These are phyloP conservation scores for Electrona antarctica DNA, from an alignment of 2,113 vertebrate genomes.

Conservation along the genomic window DNA sequence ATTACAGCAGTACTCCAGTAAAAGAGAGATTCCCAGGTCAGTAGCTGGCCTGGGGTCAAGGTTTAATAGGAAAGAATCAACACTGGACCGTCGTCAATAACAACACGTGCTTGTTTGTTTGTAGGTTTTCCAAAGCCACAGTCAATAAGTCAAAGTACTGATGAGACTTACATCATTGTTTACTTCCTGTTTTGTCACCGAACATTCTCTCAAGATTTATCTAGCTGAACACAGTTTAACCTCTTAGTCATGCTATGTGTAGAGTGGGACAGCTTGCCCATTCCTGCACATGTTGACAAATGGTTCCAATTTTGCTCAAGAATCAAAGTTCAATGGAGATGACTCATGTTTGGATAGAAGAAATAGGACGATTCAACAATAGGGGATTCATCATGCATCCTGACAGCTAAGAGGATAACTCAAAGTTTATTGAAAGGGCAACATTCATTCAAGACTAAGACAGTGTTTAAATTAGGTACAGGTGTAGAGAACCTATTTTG, in stretches of 20 bases:
- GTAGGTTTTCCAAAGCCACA: constrained; percentile 23
- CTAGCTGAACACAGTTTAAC: constrained; percentile 25
- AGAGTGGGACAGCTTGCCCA: neutral
- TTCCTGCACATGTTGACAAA: neutral
- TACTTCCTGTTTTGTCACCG: constrained; percentile 35
- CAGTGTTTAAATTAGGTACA: too few species aligned
- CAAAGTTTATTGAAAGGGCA: neutral
- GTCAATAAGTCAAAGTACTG: constrained; percentile 16
- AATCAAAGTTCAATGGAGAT: constrained; percentile 17
- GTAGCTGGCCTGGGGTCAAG: constrained; percentile 1
- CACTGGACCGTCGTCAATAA: neutral
- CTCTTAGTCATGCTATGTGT: constrained; percentile 15
- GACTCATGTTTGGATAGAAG: neutral
- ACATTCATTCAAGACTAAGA: too few species aligned
- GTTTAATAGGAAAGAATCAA: constrained; percentile 3
- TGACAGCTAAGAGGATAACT: neutral
- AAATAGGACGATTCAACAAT: neutral
- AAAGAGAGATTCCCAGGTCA: too few species aligned
- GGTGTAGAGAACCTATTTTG: too few species aligned
- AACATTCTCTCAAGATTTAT: constrained; percentile 28
- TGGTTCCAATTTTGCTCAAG: neutral
- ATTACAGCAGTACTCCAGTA: too few species aligned
- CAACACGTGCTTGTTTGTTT: constrained; percentile 1
- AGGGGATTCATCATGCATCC: neutral
- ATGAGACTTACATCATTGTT: constrained; percentile 36